Conservation (phyloP, 1,140 invertebrate genomes). For the Maniola jurtina region DNA sequence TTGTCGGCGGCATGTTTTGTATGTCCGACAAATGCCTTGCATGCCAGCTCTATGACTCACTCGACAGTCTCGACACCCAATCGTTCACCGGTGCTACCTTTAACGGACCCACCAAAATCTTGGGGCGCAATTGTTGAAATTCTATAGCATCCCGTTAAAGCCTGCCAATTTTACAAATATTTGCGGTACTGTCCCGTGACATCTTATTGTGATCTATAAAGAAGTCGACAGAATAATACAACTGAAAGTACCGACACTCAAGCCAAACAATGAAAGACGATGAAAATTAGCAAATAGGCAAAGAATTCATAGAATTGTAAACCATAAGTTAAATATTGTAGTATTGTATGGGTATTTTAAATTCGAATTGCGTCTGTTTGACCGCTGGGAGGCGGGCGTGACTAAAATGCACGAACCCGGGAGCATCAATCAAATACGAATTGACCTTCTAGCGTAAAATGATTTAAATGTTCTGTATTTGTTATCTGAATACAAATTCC, state of each 20-base stretch:
- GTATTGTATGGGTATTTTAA: constrained; percentile 23
- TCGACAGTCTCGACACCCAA: constrained; percentile 48
- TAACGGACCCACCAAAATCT: constrained; percentile 14
- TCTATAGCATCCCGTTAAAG: constrained; percentile 13
- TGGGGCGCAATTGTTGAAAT: constrained; percentile 18
- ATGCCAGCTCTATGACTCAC: constrained; percentile 58
- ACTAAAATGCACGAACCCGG: constrained; percentile 34
- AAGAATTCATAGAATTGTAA: constrained; percentile 8
- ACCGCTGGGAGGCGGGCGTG: constrained; percentile 31
- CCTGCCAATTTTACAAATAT: constrained; percentile 19
- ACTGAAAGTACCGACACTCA: constrained; percentile 10
- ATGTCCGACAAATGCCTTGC: constrained; percentile 57
- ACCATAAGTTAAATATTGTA: constrained; percentile 15
- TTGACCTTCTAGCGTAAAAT: constrained; percentile 25
- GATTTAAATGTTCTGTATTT: constrained; percentile 8
- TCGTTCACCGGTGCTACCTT: constrained; percentile 21
- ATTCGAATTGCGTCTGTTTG: constrained; percentile 34
- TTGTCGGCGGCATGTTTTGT: constrained; percentile 39
- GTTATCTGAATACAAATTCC: constrained; percentile 19
- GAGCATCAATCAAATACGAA: constrained; percentile 41
- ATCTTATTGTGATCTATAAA: constrained; percentile 8
- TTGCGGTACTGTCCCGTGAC: constrained; percentile 15
- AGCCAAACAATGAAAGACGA: constrained; percentile 1
- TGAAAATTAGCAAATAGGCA: constrained; percentile 10
- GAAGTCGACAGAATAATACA: neutral